Base-by-base conservation (phyloP, 37 sponge, comb jelly and placozoan genomes). In the Ianthella basta region DNA sequence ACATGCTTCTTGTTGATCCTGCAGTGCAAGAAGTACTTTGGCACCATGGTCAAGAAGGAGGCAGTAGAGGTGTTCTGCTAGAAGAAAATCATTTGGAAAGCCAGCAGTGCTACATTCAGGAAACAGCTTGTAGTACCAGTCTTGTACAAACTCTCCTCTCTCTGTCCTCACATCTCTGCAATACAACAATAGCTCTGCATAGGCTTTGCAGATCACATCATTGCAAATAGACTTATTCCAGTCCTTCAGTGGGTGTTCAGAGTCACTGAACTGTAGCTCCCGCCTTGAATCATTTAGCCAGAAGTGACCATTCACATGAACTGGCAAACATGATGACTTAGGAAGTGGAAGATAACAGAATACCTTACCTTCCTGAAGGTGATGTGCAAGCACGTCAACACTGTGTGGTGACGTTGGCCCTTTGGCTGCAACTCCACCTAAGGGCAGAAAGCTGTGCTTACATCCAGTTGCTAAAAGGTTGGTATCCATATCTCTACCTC, bases 221-320 rank as follows among this genome's bases (percentile, higher is more conserved):
- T 59, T 41, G 15, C 74, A 53, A 19, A 91, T 14, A 21, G 24
- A 24, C 18, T 25, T 20, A 59, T 91, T 91, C 91, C 91, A 91
- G 4, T 84, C 55, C 23, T 53, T 50, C 20, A 80, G 27, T 37
- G 23, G 82, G 23, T 55, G 38, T 15, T 61, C 54, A 0, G 18
- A 13, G 4, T 80, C 80, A 16, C 50, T 55, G 37, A 16, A 13
- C 32, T 87, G 85, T 0, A 91, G 55, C 64, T 87, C 84, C 56
- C 84, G 84, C 27, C 93, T 54, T 23, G 93, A 89, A 34, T 86
- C 89, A 84, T 87, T 89, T 32, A 93, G 61, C 44, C 67, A 36
- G 24, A 93, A 93, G 53, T 93, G 90, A 0, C 90, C 93, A 86
- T 93, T 93, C 25, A 93, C 64, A 85, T 89, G 90, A 73, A 93